Percentiles rank a stretch among this genome's conserved stretches.
phyloP scores from a whole-genome alignment of 2,113 vertebrate species.

The Thoracochromis brauschi region DNA sequence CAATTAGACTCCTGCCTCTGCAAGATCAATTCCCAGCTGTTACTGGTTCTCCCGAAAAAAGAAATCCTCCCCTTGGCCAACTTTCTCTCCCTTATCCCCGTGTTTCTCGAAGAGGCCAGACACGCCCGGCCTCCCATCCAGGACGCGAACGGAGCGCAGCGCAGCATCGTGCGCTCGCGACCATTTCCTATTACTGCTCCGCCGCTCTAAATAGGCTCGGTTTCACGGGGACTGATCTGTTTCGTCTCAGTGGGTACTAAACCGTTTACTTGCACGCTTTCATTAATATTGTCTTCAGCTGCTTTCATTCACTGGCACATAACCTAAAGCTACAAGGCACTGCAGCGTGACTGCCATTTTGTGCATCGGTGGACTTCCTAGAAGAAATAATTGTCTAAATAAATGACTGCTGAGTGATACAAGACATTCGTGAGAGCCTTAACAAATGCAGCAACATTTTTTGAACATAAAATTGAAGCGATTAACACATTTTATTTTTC shows the following conservation, averaged over 20 bases:
- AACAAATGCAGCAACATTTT: background rate
- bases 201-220: constrained; percentile 10
- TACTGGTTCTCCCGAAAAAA: background rate
- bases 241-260: constrained; percentile 30
- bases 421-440: background rate
- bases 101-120: background rate
- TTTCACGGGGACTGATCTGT: constrained; percentile 32
- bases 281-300: constrained; percentile 45
- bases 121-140: background rate
- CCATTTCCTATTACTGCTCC: constrained; percentile 26
- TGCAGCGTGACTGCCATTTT: constrained; percentile 23
- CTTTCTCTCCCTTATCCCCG: background rate
- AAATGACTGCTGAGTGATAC: background rate
- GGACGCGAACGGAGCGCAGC: background rate
- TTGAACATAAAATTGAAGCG: background rate
- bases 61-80: background rate
- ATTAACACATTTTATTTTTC: background rate
- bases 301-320: constrained; percentile 22
- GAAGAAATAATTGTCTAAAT: constrained; percentile 31
- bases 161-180: background rate
- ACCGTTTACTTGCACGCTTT: background rate
- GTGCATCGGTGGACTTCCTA: background rate
- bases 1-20: constrained; percentile 46
- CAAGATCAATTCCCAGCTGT: constrained; percentile 44
- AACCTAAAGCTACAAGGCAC: constrained; percentile 10